Evolutionary conservation across 2,797 vertebrate species (phyloP).

Genomic region (Epinephelus awoara): DNA sequence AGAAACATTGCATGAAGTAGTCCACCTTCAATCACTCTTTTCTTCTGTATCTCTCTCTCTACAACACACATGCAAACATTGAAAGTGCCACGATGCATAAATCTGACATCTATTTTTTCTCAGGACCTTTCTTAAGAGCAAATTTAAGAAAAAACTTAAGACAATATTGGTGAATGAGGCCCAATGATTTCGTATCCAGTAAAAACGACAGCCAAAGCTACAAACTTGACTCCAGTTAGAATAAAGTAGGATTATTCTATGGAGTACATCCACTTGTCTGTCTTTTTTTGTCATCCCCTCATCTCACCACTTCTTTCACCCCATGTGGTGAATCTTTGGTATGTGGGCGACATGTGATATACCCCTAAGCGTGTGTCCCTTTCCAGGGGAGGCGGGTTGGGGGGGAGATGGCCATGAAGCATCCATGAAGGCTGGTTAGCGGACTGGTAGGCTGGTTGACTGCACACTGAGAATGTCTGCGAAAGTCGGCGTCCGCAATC

Average conservation of each 20-base stretch:
- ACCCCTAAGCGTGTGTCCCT: conserved; percentile 23
- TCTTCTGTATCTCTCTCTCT: no score
- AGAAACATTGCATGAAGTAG: no score
- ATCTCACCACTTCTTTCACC: conserved; percentile 36
- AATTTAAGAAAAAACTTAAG: no score
- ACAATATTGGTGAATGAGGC: no score
- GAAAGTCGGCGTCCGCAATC: conserved; percentile 33
- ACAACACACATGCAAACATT: no score
- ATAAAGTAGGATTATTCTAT: conserved; percentile 25
- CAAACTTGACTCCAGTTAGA: background rate
- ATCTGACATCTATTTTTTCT: no score
- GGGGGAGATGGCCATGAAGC: conserved; percentile 2
- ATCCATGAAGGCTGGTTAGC: conserved; percentile 35
- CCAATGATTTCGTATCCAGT: background rate
- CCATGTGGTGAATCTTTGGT: conserved; percentile 45
- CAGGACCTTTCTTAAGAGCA: no score
- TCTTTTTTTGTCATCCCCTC: conserved; percentile 15
- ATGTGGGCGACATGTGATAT: conserved; percentile 47
- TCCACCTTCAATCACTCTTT: no score
- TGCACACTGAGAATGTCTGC: conserved; percentile 47
- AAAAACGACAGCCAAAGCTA: background rate
- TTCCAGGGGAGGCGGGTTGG: background rate
- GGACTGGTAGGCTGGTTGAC: conserved; percentile 42
- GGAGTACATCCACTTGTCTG: conserved; percentile 6
- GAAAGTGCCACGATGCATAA: no score